Conservation (phyloP, 2,888 invertebrate genomes). For the Sarcophaga carnaria region DNA sequence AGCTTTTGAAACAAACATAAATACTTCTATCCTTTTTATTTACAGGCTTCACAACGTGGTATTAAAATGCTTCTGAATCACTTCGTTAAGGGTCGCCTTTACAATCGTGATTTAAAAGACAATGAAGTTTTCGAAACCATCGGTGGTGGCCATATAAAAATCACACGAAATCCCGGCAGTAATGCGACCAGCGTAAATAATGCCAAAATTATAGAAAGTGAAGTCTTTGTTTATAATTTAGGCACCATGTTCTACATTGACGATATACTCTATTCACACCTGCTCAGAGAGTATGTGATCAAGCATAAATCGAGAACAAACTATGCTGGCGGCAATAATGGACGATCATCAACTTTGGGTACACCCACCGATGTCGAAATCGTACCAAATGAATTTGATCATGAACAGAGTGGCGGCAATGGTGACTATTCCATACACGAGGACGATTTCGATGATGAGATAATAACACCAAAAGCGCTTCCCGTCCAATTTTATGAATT, state of each 20-base stretch:
- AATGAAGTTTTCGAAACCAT: conserved; percentile 83
- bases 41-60: conserved; percentile 84
- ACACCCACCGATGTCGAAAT: conserved; percentile 80
- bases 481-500: conserved; percentile 80
- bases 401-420: conserved; percentile 77
- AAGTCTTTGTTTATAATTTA: conserved; percentile 86
- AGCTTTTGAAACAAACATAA: too few species aligned
- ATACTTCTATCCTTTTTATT: conserved; percentile 45
- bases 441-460: conserved; percentile 81
- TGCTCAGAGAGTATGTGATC: conserved; percentile 78
- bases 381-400: conserved; percentile 80
- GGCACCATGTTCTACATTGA: conserved; percentile 86
- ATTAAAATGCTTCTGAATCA: conserved; percentile 85
- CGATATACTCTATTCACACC: conserved; percentile 83
- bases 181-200: conserved; percentile 83
- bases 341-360: conserved; percentile 72
- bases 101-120: conserved; percentile 84
- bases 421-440: conserved; percentile 78
- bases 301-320: conserved; percentile 76
- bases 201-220: conserved; percentile 84
- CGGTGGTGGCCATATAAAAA: conserved; percentile 84
- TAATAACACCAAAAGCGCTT: conserved; percentile 82
- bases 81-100: conserved; percentile 85
- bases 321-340: conserved; percentile 73
- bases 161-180: conserved; percentile 81